Base-by-base conservation (phyloP, 2,888 invertebrate genomes). In the Trimorus sp. region DNA sequence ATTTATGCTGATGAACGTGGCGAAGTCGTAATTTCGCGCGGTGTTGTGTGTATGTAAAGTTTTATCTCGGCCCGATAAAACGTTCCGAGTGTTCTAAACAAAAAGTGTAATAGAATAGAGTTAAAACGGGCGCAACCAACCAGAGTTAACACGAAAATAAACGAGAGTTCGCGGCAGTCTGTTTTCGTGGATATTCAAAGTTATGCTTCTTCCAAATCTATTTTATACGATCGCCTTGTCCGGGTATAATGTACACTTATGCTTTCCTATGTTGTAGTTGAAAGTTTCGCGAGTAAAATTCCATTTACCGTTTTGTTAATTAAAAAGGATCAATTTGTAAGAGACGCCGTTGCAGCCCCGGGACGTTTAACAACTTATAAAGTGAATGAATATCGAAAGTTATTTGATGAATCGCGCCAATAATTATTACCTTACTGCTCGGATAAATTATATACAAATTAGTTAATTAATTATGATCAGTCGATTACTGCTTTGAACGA, bases 111-210 rank as follows among this genome's bases (percentile, higher is more conserved):
- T 59, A 59, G 16, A 59, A 37, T 16, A 51, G 1, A 15, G n/a
- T 15, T 48, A n/a, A 49, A 62, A 5, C 1, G 48, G 9, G 51
- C 14, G n/a, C 45, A 69, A 69, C 56, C 49, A 69, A 58, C 49
- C 11, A 38, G 45, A 60, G 60, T 53, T 45, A 42, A 54, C 48
- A 58, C 12, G 38, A 65, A 49, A 65, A 63, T 56, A 74, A 74
- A 65, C 48, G 63, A 65, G 14, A 65, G 16, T 58, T 58, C 49
- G 45, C 71, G 14, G 15, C 42, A 60, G 54, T 62, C 62, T 71
- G 65, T 74, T 74, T 65, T 49, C 45, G 8, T 49, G 53, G 11
- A 54, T 63, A 73, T 56, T 63, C 54, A 73, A 54, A 73, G 73
- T 73, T 73, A 48, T 56, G 59, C 58, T 69, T 45, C 36, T 37